A percentile compares a stretch with the other conserved stretches of the same genome.
These are phyloP conservation scores for Corythaeola cristata DNA, from an alignment of 2,113 vertebrate species.

Conservation along the genomic window DNA sequence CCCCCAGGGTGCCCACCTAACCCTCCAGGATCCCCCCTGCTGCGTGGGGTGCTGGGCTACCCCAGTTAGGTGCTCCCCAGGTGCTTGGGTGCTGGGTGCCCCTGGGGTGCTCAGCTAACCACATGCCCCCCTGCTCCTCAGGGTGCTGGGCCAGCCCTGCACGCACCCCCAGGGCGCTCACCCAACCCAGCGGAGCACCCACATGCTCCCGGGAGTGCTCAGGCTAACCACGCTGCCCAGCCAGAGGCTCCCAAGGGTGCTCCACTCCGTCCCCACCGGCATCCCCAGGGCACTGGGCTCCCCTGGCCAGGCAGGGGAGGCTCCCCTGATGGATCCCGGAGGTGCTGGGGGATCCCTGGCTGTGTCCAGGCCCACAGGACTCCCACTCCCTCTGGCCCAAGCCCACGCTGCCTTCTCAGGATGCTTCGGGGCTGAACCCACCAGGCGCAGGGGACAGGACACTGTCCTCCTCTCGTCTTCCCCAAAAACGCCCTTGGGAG, in stretches of 20 bases:
- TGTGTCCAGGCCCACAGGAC: not conserved
- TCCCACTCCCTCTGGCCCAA: not conserved
- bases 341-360: not conserved
- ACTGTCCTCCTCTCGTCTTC: too few species aligned
- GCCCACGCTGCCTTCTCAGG: rapidly evolving
- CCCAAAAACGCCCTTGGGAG: not conserved
- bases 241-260: rapidly evolving
- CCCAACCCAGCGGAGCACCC: not conserved
- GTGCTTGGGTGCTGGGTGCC: not conserved
- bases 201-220: not conserved
- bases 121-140: not conserved
- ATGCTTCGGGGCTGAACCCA: not conserved
- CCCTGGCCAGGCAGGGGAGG: too few species aligned
- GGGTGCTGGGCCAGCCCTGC: not conserved
- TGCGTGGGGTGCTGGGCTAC: not conserved
- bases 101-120: not conserved
- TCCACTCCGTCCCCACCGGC: not conserved
- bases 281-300: not conserved
- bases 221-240: not conserved
- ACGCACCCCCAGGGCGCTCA: too few species aligned
- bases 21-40: too few species aligned
- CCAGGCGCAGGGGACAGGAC: not conserved
- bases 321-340: not conserved
- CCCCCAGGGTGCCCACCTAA: too few species aligned
- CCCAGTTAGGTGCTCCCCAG: rapidly evolving